Base-by-base conservation (phyloP, 2,888 invertebrate genomes). In the Apodemia zela region DNA sequence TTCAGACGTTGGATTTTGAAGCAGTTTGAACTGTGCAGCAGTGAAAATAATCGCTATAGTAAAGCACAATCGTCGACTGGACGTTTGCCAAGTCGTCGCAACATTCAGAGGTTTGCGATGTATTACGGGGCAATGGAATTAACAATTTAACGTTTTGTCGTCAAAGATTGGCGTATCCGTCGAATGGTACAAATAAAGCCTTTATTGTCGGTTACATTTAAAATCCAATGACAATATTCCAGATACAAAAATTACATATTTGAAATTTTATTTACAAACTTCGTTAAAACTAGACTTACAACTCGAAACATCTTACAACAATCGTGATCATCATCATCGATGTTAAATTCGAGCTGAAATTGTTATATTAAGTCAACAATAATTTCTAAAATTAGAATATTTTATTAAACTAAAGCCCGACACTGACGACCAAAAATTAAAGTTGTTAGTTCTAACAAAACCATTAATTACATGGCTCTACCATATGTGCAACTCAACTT, bases 21-120 rank as follows among this genome's bases (percentile, higher is more conserved):
- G 77, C 80, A 79, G 78, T 82, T 82, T 80, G 81, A 85, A 82
- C 81, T 75, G 78, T 81, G 78, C 79, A 78, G 74, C 75, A 77
- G 81, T 80, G 81, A 80, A 84, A 85, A 85, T 86, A 85, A 85
- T 84, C 81, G 81, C 76, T 69, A 80, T 81, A 82, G 82, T 85
- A 82, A 82, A 84, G 82, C 79, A 86, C 81, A 87, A 82, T 84
- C 81, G 82, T 75, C 78, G 80, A 80, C 85, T 89, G 89, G 89
- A 87, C 76, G 72, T 65, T 67, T 82, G 89, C 89, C 89, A 89
- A 83, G 77, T 75, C 74, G 72, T 73, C 71, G 72, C 68, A 69
- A 70, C 69, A 54, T 54, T 72, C 74, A 73, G 75, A 75, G 77
- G 74, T 77, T 84, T 82, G 82, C 81, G 81, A 80, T 87, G 81